Conservation (phyloP, 2,113 vertebrate species). For the Bambusicola thoracicus region DNA sequence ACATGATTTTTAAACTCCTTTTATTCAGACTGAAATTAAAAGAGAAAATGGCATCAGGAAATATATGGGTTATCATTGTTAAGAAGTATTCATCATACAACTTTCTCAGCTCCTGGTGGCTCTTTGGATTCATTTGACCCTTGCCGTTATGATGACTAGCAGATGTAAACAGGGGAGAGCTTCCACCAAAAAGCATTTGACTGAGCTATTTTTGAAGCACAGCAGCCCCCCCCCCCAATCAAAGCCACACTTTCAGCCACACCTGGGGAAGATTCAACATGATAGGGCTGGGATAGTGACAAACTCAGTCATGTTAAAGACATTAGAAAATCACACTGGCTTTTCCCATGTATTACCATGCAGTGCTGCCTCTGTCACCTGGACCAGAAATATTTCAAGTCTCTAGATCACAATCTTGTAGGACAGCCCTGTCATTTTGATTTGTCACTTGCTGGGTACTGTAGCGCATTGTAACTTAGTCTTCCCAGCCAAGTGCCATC, state of each 20-base stretch:
- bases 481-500: constrained; percentile 73
- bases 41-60: neutral
- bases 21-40: constrained; percentile 28
- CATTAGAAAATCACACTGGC: constrained; percentile 53
- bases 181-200: neutral
- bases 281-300: constrained; percentile 42
- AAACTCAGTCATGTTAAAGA: constrained; percentile 69
- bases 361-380: constrained; percentile 71
- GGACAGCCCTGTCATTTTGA: constrained; percentile 84
- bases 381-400: constrained; percentile 77
- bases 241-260: neutral
- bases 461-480: constrained; percentile 57
- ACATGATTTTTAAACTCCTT: neutral
- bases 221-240: too few species aligned
- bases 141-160: neutral
- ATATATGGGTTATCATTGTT: neutral
- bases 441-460: constrained; percentile 78
- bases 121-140: constrained; percentile 22
- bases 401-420: constrained; percentile 77
- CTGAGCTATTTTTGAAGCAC: constrained; percentile 23
- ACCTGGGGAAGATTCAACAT: constrained; percentile 13
- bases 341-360: constrained; percentile 66
- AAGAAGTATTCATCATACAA: neutral
- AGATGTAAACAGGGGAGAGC: neutral
- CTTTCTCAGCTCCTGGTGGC: neutral